Evolutionary conservation across 2,797 vertebrate species (phyloP).

Genomic region (Caiman crocodilus): DNA sequence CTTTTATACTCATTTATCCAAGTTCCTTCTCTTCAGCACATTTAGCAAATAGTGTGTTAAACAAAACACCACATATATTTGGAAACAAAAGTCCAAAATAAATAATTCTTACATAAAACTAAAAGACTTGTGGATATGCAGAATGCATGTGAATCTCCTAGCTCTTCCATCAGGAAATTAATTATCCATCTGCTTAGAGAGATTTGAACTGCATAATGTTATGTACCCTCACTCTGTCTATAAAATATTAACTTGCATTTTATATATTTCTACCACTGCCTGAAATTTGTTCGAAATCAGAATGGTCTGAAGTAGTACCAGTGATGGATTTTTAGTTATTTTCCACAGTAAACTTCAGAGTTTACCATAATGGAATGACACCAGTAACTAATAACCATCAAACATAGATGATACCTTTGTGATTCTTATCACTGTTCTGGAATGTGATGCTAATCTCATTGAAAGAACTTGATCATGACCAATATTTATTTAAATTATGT

Average conservation of each 20-base stretch:
- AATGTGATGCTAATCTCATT: neutral
- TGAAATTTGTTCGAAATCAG: neutral
- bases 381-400: neutral
- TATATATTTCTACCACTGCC: neutral
- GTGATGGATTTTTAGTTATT: neutral
- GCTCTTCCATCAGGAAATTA: neutral
- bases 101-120: neutral
- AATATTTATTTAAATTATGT: neutral
- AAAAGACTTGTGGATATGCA: neutral
- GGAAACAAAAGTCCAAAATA: neutral
- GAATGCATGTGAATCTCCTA: neutral
- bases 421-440: neutral
- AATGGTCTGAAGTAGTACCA: neutral
- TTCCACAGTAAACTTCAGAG: neutral
- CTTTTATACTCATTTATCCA: neutral
- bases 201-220: neutral
- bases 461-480: neutral
- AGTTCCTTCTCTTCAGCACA: neutral
- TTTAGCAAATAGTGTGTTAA: neutral
- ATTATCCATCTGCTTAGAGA: neutral
- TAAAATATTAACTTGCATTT: neutral
- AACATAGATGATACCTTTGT: neutral
- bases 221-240: neutral
- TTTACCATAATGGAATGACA: rapidly evolving
- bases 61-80: neutral